phyloP scores from a whole-genome alignment of 2,797 vertebrate genomes.

The Pipistrellus kuhlii region DNA sequence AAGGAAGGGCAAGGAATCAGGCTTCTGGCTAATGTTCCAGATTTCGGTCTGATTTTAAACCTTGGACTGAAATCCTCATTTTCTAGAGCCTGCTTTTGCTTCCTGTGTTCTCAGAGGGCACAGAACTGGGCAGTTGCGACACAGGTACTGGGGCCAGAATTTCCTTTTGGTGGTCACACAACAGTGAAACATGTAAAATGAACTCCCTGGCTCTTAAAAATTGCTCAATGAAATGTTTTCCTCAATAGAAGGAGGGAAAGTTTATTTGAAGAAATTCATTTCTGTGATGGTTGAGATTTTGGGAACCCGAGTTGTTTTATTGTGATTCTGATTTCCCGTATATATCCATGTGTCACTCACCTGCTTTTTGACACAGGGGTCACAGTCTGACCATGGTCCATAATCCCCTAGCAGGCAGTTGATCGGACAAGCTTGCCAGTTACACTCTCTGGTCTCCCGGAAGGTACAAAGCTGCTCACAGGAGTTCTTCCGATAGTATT shows the following conservation, averaged over 20 bases:
- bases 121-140: background rate
- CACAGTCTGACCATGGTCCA: slow-evolving; percentile 94
- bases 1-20: background rate
- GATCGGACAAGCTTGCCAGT: slow-evolving; percentile 91
- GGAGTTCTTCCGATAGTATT: slow-evolving; percentile 89
- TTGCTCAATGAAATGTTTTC: background rate
- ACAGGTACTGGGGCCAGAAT: background rate
- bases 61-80: background rate
- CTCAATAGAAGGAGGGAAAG: background rate
- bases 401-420: slow-evolving; percentile 93
- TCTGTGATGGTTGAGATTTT: background rate
- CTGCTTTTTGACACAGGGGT: slow-evolving; percentile 93
- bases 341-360: slow-evolving; percentile 79
- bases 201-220: background rate
- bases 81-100: slow-evolving; percentile 15
- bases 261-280: slow-evolving; percentile 41
- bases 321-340: background rate
- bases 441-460: slow-evolving; percentile 89
- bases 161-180: background rate
- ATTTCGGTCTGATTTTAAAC: slow-evolving; percentile 54
- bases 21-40: background rate
- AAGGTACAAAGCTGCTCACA: slow-evolving; percentile 89
- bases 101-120: background rate
- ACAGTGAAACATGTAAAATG: background rate
- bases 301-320: background rate